Evolutionary conservation across 2,113 vertebrate genomes (phyloP), one percentile per base, ranked within the genome.

Genomic region (Pteropus alecto): DNA sequence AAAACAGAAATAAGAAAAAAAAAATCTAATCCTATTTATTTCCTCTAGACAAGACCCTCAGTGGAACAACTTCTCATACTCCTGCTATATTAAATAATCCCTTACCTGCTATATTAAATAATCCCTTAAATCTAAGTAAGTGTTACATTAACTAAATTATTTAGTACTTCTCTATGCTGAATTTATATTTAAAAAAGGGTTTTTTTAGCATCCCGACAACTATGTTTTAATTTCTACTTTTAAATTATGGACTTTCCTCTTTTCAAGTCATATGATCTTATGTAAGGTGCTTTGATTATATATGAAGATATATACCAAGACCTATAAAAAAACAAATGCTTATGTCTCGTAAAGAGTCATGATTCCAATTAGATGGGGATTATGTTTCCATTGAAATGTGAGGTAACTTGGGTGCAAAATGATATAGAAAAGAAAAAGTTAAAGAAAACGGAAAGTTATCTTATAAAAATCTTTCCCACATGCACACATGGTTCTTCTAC

Each of bases 231-330:
- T 76, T 92, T 93, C 61, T 41, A 43, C 30, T 78, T 92, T 96
- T 16, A 87, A 83, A 94, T 87, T 58, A 68, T 3, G 41, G 61
- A 94, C n/a, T 16, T 81, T 94, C n/a, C 67, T 90, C n/a, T 79
- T 91, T 41, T 96, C 14, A 41, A 21, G 46, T 78, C 33, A 38
- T 33, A 90, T 35, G 13, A 79, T 46, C 10, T 41, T 67, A 35
- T 1, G 2, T 65, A 51, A 86, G 28, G 54, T 33, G 3, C n/a
- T 60, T 54, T 71, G 51, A 85, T 51, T 43, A 73, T 26, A 81
- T 21, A 74, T 24, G 73, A 84, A 56, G 5, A 81, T 9, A 79
- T 0, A 48, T 0, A 90, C 24, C 38, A 87, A 63, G 24, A 94
- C 65, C 51, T 38, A n/a, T 26, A 77, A 35, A 63, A 33, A 95